phyloP scores from a whole-genome alignment of 2,113 vertebrate species.

The Manacus vitellinus region DNA sequence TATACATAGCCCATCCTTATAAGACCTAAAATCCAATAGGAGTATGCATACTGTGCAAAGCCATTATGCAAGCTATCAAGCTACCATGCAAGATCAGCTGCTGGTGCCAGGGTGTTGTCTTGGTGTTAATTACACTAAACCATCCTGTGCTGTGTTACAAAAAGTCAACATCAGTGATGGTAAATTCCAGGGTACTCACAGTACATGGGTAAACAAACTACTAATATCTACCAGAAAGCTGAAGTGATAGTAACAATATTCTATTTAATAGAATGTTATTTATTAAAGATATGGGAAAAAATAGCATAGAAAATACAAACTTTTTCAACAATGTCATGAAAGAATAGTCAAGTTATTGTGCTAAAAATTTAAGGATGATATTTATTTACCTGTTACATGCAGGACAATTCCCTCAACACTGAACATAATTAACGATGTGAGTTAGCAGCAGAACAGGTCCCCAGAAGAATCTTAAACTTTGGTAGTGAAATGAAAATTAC shows the following conservation, averaged over 20 bases:
- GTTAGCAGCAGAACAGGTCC: not conserved
- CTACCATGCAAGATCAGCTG: too few relatives aligned
- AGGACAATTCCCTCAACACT: not conserved
- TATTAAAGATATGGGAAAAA: not conserved
- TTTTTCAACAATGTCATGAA: accelerated
- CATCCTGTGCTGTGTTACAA: not conserved
- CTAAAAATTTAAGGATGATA: not conserved
- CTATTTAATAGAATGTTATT: not conserved
- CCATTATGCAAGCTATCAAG: too few relatives aligned
- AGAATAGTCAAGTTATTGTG: not conserved
- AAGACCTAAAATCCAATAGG: too few relatives aligned
- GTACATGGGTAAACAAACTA: not conserved
- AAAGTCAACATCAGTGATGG: not conserved
- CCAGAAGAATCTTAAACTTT: not conserved
- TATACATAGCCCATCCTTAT: not conserved
- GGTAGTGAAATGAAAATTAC: not conserved
- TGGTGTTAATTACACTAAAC: too few relatives aligned
- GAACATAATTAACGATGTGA: not conserved
- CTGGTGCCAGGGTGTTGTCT: too few relatives aligned
- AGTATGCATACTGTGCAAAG: too few relatives aligned
- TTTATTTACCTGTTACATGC: not conserved
- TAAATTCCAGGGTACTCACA: not conserved
- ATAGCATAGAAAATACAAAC: not conserved
- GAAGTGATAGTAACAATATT: not conserved
- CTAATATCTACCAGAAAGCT: not conserved